These are phyloP conservation scores for Mirounga angustirostris DNA, from an alignment of 2,113 vertebrate species.

Conservation along the genomic window DNA sequence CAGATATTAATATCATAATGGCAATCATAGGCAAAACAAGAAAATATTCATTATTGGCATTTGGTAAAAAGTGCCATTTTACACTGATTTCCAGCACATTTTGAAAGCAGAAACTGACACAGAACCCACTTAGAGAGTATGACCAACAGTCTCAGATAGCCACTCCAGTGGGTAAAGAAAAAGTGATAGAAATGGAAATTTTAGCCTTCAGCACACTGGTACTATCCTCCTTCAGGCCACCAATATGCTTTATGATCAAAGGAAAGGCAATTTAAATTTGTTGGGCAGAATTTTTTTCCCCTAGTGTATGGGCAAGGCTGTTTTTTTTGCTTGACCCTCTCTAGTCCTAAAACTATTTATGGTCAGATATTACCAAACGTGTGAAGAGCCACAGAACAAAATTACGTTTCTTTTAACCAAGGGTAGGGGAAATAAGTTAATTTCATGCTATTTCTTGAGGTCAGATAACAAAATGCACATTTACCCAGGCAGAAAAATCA, in stretches of 20 bases:
- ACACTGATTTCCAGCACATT: neutral
- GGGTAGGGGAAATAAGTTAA: slow-evolving; percentile 79
- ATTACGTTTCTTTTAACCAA: slow-evolving; percentile 83
- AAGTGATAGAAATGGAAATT: slow-evolving; percentile 74
- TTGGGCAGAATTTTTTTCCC: slow-evolving; percentile 64
- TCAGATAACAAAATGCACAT: slow-evolving; percentile 82
- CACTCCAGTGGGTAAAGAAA: slow-evolving; percentile 44
- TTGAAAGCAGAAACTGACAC: slow-evolving; percentile 40
- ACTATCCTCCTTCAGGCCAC: slow-evolving; percentile 70
- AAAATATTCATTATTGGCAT: neutral
- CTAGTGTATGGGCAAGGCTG: slow-evolving; percentile 72
- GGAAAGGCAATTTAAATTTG: slow-evolving; percentile 81
- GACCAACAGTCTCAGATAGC: slow-evolving; percentile 59
- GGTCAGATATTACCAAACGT: slow-evolving; percentile 80
- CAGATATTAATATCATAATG: neutral
- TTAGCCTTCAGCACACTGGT: slow-evolving; percentile 59
- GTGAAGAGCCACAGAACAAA: slow-evolving; percentile 79
- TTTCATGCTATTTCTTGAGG: slow-evolving; percentile 79
- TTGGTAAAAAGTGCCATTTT: neutral
- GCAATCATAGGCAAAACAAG: slow-evolving; percentile 7
- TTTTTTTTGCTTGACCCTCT: slow-evolving; percentile 82
- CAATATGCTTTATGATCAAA: slow-evolving; percentile 78
- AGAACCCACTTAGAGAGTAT: slow-evolving; percentile 39
- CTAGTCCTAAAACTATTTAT: slow-evolving; percentile 81
- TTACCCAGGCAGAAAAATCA: slow-evolving; percentile 75